phyloP scores from a whole-genome alignment of 2,797 vertebrate species.

The Gallinago solitaria region DNA sequence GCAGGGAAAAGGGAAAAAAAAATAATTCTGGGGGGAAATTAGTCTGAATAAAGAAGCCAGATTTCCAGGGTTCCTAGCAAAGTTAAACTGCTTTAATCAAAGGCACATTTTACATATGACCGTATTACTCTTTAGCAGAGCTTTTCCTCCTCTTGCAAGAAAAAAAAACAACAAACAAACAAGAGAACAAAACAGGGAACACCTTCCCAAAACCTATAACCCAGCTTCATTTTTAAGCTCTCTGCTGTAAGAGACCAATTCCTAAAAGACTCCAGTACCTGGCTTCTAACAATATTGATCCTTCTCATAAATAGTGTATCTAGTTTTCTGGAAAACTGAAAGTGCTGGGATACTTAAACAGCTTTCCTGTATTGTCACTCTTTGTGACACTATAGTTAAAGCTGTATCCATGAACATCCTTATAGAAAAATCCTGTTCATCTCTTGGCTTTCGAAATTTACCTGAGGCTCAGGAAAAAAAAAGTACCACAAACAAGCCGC shows the following conservation, averaged over 20 bases:
- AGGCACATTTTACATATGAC: neutral
- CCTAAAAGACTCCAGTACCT: constrained; percentile 61
- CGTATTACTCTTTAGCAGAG: neutral
- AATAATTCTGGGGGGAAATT: constrained; percentile 70
- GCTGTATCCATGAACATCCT: neutral
- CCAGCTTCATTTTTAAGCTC: constrained; percentile 23
- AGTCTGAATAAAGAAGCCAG: constrained; percentile 60
- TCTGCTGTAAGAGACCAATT: constrained; percentile 39
- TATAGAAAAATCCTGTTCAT: neutral
- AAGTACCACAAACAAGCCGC: neutral
- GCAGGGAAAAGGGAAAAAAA: constrained; percentile 55
- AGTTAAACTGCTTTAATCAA: constrained; percentile 50
- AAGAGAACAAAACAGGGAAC: neutral
- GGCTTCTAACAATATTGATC: constrained; percentile 64
- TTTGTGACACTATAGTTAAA: constrained; percentile 16
- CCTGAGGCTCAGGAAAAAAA: neutral
- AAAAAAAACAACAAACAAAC: neutral
- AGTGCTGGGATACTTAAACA: constrained; percentile 46
- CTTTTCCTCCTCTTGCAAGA: neutral
- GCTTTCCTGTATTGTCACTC: constrained; percentile 11
- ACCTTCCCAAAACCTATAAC: neutral
- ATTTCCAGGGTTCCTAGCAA: constrained; percentile 16
- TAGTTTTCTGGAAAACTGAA: constrained; percentile 56
- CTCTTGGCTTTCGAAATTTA: neutral
- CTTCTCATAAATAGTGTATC: constrained; percentile 70